A percentile compares a stretch with the other conserved stretches of the same genome.
Conservation (phyloP, 2,113 vertebrate genomes). For the Hemichromis elongatus region DNA sequence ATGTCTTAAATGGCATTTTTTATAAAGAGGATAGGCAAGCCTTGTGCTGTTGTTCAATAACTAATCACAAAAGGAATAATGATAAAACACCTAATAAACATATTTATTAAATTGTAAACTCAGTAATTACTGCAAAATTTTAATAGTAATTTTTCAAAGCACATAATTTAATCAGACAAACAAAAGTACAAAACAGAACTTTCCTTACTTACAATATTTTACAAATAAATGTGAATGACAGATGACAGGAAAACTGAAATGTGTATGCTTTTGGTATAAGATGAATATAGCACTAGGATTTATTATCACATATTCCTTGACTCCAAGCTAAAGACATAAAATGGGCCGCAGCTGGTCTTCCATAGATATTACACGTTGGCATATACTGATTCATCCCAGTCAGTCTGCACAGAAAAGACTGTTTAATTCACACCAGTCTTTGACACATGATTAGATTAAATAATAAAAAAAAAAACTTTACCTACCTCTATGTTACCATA, state of each 20-base stretch:
- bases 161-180: neutral
- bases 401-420: slow-evolving; percentile 2
- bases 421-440: neutral
- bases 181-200: neutral
- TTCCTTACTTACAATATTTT: neutral
- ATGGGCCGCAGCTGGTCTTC: neutral
- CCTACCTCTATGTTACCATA: slow-evolving; percentile 46
- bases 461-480: neutral
- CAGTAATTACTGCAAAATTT: neutral
- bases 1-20: neutral
- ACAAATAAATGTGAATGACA: neutral
- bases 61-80: neutral
- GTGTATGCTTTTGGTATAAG: neutral
- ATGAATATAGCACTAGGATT: neutral
- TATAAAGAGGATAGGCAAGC: neutral
- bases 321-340: neutral
- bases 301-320: neutral
- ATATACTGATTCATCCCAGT: slow-evolving; percentile 31
- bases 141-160: neutral
- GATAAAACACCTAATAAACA: neutral
- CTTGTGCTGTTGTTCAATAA: neutral
- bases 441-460: neutral
- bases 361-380: slow-evolving; percentile 5
- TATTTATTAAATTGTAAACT: neutral
- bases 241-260: neutral